These are phyloP conservation scores for Lycia hirtaria DNA, from an alignment of 2,888 invertebrate genomes.

Conservation along the genomic window DNA sequence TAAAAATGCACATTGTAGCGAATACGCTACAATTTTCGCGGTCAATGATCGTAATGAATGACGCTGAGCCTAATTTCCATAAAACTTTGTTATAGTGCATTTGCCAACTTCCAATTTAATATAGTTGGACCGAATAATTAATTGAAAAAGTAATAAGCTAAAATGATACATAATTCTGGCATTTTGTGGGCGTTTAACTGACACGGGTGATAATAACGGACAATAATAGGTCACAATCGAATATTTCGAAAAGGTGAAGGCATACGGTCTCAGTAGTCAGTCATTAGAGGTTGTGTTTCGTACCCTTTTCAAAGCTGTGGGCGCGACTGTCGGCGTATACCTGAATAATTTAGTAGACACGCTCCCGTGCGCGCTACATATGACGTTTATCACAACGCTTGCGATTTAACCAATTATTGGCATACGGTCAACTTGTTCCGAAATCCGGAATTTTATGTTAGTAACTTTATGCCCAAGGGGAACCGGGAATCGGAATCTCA, in stretches of 20 bases:
- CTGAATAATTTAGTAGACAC: constrained; percentile 72
- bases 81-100: too few species aligned
- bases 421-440: constrained; percentile 32
- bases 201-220: constrained; percentile 4
- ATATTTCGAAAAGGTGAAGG: constrained; percentile 38
- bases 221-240: constrained; percentile 33
- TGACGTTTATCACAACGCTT: constrained; percentile 57
- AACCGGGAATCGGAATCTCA: constrained; percentile 30
- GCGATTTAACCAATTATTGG: constrained; percentile 51
- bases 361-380: constrained; percentile 52
- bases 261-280: constrained; percentile 48
- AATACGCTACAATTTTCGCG: too few species aligned
- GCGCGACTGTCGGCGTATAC: constrained; percentile 59
- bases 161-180: constrained; percentile 14
- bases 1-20: too few species aligned
- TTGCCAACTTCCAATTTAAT: not conserved
- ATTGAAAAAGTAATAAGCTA: constrained; percentile 12
- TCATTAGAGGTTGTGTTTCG: constrained; percentile 57
- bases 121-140: not conserved
- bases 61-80: too few species aligned
- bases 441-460: constrained; percentile 31
- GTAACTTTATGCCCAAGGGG: constrained; percentile 25
- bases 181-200: constrained; percentile 4
- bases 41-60: too few species aligned
- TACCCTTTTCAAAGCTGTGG: constrained; percentile 70